Evolutionary conservation across 2,797 vertebrate species (phyloP).

Genomic region (Onychomys torridus): DNA sequence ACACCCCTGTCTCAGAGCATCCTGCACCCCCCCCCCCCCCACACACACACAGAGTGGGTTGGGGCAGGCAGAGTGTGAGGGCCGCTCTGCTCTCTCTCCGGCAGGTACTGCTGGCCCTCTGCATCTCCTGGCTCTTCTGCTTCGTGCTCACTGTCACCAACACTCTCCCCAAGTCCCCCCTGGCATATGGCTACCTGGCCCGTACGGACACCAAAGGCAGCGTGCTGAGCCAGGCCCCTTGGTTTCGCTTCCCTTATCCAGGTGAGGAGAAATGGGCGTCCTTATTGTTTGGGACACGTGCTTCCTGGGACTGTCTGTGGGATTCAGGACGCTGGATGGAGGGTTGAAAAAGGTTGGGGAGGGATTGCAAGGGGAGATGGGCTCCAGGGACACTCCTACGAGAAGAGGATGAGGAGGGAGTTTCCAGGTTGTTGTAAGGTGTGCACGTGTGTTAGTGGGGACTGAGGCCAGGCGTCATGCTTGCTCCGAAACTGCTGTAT

Average conservation of each 20-base stretch:
- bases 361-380: not conserved
- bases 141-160: constrained; percentile 92
- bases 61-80: not conserved
- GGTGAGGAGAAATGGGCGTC: constrained; percentile 84
- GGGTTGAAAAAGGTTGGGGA: not conserved
- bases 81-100: fast-evolving
- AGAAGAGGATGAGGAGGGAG: not conserved
- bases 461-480: not conserved
- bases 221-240: constrained; percentile 92
- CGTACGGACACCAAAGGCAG: constrained; percentile 94
- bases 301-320: not conserved
- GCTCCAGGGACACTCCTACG: not conserved
- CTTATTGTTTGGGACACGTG: not conserved
- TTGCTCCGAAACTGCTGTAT: not conserved
- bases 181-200: constrained; percentile 91
- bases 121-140: constrained; percentile 95
- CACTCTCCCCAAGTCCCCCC: constrained; percentile 89
- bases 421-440: not conserved
- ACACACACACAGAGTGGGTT: not conserved
- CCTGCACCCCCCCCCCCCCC: not conserved
- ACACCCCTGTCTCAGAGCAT: not conserved
- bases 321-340: not conserved
- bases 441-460: not conserved
- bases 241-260: constrained; percentile 97
- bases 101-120: constrained; percentile 96